Evolutionary conservation across 2,113 vertebrate genomes (phyloP), one percentile per base, ranked within the genome.

Genomic region (Petaurus breviceps): DNA sequence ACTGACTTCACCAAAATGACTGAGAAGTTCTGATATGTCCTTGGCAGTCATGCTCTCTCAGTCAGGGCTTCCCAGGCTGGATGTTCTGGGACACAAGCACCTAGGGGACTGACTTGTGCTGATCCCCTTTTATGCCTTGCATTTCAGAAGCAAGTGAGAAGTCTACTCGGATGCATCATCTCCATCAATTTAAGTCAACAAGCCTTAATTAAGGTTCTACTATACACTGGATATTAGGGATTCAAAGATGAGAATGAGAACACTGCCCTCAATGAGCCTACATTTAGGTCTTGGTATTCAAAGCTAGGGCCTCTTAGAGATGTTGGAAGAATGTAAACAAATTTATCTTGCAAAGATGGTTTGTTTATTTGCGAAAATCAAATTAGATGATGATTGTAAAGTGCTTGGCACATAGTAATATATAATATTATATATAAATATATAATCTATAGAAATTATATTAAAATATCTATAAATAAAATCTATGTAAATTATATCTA

Each of bases 21-120:
- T 94, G 94, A 96, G 91, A 97, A 97, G 95, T 94, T 90, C 92
- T 84, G 50, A 51, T 91, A 89, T 94, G 89, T 90, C 93, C 91
- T 96, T 95, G 93, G 96, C 55, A 57, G 47, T 91, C 57, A 93
- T 52, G 93, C 25, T 93, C 49, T 28, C 46, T 91, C 84, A 37
- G 92, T n/a, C n/a, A n/a, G 24, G 52, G 50, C 92, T 96, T 92
- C 68, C 94, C 92, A 96, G 95, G 50, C 1, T 0, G 26, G 49
- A 92, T 31, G 3, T 43, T 91, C 8, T 0, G 61, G 51, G 54
- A 68, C 90, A 91, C 84, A 37, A 49, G 28, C 0, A 2, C 16
- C 0, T 0, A 93, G 0, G n/a, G 89, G 90, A 93, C 51, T 9
- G 3, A 22, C 2, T 14, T n/a, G 28, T n/a, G 95, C 25, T 25